A percentile compares a stretch with the other conserved stretches of the same genome.
These are phyloP conservation scores for Saturnia pavonia DNA, from an alignment of 2,888 invertebrate genomes.

Conservation along the genomic window DNA sequence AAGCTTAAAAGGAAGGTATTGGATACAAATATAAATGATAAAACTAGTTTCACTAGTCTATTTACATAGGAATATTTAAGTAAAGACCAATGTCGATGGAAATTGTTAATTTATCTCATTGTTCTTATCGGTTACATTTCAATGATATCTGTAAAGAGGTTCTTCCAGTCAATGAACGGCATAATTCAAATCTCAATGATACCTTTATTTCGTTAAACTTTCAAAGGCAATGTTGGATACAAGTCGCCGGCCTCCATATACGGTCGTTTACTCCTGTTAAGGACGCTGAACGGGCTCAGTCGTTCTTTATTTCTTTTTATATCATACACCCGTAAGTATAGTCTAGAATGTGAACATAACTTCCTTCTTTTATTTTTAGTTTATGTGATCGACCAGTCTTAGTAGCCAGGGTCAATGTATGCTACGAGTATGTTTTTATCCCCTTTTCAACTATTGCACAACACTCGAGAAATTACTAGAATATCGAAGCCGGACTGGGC, in stretches of 20 bases:
- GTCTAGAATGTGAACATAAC: conserved; percentile 67
- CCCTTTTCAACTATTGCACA: conserved; percentile 76
- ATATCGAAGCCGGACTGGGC: conserved; percentile 49
- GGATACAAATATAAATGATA: background rate
- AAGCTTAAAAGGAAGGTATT: background rate
- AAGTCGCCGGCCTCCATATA: conserved; percentile 44
- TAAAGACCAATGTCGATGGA: background rate
- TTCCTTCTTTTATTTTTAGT: conserved; percentile 76
- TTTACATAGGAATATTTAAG: background rate
- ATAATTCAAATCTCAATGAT: conserved; percentile 36
- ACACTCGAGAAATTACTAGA: conserved; percentile 71
- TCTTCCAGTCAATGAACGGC: background rate
- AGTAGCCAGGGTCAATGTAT: conserved; percentile 68
- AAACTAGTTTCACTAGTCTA: background rate
- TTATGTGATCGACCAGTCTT: conserved; percentile 63
- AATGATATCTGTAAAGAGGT: background rate
- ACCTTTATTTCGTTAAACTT: conserved; percentile 55
- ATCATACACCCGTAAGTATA: conserved; percentile 50
- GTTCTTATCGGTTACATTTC: background rate
- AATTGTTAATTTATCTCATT: background rate
- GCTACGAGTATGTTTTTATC: conserved; percentile 63
- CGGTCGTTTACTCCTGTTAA: conserved; percentile 54
- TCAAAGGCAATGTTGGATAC: conserved; percentile 33
- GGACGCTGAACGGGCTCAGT: conserved; percentile 68
- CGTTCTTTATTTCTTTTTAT: conserved; percentile 63